These are phyloP conservation scores for Bambusicola thoracicus DNA, from an alignment of 2,113 vertebrate species.

Conservation along the genomic window DNA sequence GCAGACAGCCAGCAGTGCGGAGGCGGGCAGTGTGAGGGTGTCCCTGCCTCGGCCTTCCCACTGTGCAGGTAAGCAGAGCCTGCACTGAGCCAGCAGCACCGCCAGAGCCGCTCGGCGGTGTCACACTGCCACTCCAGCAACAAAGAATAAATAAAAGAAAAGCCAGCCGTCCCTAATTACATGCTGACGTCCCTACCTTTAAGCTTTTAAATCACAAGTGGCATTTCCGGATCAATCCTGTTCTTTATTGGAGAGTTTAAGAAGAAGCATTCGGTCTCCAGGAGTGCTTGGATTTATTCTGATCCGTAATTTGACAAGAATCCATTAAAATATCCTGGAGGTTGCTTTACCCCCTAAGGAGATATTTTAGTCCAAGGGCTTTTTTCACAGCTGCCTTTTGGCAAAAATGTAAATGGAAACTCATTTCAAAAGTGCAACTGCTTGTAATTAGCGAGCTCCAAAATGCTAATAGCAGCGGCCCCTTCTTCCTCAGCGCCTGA, in stretches of 20 bases:
- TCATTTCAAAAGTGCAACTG: neutral
- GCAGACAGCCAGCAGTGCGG: neutral
- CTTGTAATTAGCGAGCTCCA: neutral
- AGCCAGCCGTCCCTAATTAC: constrained; percentile 12
- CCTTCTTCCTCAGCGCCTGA: neutral
- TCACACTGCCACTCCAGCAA: neutral
- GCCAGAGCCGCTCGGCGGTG: neutral
- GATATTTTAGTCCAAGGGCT: constrained; percentile 45
- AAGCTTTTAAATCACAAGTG: constrained; percentile 36
- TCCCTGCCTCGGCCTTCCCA: neutral
- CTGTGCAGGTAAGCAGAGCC: too few relatives aligned
- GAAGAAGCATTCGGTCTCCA: constrained; percentile 21
- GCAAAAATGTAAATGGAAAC: constrained; percentile 19
- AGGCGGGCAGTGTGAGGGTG: neutral
- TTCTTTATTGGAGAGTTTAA: constrained; percentile 55
- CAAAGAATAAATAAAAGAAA: neutral
- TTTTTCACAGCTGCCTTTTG: constrained; percentile 27
- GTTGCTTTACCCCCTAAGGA: constrained; percentile 23
- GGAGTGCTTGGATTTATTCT: constrained; percentile 31
- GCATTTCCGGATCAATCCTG: constrained; percentile 56
- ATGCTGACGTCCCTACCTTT: neutral
- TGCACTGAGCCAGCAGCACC: too few relatives aligned
- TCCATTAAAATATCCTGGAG: constrained; percentile 35
- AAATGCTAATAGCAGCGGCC: neutral
- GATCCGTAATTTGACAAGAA: constrained; percentile 45